phyloP scores from a whole-genome alignment of 1,140 invertebrate genomes.

The Heliconius himera region DNA sequence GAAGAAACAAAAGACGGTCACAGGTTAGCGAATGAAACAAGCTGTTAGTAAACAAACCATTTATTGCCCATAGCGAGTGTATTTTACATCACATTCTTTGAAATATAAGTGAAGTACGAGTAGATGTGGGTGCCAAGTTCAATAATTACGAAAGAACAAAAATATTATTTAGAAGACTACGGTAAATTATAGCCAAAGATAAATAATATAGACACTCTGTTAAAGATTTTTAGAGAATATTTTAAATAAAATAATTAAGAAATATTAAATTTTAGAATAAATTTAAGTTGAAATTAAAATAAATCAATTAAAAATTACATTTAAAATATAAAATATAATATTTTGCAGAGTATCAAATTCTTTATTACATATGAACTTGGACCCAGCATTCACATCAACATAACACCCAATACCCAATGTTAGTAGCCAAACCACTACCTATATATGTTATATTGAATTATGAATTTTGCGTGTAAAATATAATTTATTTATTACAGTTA shows the following conservation, averaged over 20 bases:
- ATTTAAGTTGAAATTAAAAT: too few species aligned
- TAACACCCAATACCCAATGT: slow-evolving; percentile 28
- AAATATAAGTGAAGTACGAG: not conserved
- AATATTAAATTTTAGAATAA: too few species aligned
- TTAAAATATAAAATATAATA: too few species aligned
- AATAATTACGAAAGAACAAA: too few species aligned
- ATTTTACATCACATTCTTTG: slow-evolving; percentile 3
- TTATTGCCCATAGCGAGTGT: slow-evolving; percentile 26
- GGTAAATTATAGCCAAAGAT: too few species aligned
- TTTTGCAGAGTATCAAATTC: not conserved
- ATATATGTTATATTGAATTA: not conserved
- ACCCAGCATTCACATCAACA: slow-evolving; percentile 16
- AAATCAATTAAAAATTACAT: too few species aligned
- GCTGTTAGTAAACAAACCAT: slow-evolving; percentile 49
- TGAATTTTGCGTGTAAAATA: not conserved
- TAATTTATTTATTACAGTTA: not conserved
- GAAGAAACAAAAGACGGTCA: not conserved
- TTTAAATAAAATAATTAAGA: too few species aligned
- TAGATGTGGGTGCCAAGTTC: not conserved
- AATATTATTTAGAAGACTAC: too few species aligned
- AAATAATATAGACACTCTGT: too few species aligned
- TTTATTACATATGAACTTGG: not conserved
- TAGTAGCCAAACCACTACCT: slow-evolving; percentile 38
- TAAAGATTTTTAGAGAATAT: too few species aligned
- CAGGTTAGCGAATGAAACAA: slow-evolving; percentile 57